Evolutionary conservation across 2,797 vertebrate species (phyloP).

Genomic region (Micrastur ruficollis): DNA sequence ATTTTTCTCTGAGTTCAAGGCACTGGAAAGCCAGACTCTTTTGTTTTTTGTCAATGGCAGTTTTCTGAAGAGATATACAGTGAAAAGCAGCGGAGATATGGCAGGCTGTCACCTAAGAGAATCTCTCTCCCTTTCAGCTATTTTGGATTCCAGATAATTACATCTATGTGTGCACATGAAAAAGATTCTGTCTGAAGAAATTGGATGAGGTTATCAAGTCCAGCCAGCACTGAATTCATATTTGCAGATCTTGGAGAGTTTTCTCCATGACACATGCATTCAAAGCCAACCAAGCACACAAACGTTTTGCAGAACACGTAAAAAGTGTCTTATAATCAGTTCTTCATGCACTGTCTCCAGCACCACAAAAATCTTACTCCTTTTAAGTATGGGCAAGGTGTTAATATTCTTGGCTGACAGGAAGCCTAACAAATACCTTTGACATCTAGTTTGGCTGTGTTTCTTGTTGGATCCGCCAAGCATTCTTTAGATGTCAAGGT

Average conservation of each 20-base stretch:
- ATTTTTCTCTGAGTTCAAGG: not conserved
- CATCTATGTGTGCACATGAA: not conserved
- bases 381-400: slow-evolving; percentile 61
- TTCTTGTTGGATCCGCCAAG: slow-evolving; percentile 66
- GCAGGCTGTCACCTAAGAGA: not conserved
- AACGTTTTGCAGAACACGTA: not conserved
- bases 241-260: not conserved
- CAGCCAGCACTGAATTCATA: not conserved
- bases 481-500: slow-evolving; percentile 71
- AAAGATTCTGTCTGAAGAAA: not conserved
- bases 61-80: not conserved
- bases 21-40: not conserved
- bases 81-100: not conserved
- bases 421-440: slow-evolving; percentile 63
- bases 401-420: slow-evolving; percentile 63
- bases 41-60: not conserved
- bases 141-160: not conserved
- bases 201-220: not conserved
- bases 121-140: not conserved
- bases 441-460: slow-evolving; percentile 67
- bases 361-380: not conserved
- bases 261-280: not conserved
- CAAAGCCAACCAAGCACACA: not conserved
- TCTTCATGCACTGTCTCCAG: not conserved
- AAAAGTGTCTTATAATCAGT: not conserved